phyloP scores from a whole-genome alignment of 2,113 vertebrate genomes.

The Charina bottae region DNA sequence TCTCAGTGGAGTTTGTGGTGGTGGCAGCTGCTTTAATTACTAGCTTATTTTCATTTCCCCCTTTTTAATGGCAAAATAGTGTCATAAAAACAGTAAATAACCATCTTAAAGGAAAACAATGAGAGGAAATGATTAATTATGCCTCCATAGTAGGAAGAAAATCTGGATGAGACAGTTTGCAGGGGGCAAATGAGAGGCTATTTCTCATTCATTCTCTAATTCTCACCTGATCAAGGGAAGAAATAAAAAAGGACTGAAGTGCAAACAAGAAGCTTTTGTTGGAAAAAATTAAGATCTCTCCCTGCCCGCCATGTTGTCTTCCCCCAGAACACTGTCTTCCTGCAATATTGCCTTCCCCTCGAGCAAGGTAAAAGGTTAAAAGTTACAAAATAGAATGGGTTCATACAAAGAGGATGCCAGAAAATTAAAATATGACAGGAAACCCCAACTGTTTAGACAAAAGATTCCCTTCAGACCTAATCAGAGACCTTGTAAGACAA shows the following conservation, averaged over 20 bases:
- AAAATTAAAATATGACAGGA: no score
- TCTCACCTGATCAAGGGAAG: background rate
- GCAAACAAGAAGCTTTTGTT: background rate
- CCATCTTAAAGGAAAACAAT: background rate
- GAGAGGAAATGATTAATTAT: background rate
- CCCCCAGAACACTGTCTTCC: no score
- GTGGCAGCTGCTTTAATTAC: background rate
- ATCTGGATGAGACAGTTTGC: background rate
- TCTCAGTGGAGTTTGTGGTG: background rate
- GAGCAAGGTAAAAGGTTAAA: no score
- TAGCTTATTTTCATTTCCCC: background rate
- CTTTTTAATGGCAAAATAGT: conserved; percentile 3
- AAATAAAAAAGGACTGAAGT: background rate
- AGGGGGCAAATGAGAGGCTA: background rate
- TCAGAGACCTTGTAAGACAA: no score
- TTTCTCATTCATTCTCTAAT: background rate
- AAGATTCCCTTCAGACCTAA: no score
- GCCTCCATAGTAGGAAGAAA: background rate
- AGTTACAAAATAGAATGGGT: no score
- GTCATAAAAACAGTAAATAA: background rate
- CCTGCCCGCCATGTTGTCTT: no score
- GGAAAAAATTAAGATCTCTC: no score
- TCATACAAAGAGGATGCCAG: no score
- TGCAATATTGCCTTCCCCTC: no score
- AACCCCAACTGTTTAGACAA: no score